These are phyloP conservation scores for Balaeniceps rex DNA, from an alignment of 2,113 vertebrate genomes.

Conservation along the genomic window DNA sequence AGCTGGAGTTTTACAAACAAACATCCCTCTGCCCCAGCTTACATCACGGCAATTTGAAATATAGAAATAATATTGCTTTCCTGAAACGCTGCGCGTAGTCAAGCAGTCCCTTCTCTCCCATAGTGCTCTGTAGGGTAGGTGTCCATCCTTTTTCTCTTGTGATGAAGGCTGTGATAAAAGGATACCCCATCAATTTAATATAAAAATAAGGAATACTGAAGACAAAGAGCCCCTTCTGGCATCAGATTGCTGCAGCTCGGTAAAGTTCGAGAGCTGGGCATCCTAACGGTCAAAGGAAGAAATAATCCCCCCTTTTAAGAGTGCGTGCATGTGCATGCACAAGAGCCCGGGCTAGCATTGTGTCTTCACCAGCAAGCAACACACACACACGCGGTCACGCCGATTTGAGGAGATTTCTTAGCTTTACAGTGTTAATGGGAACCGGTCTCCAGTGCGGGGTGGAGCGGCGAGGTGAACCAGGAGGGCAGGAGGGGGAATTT, in stretches of 20 bases:
- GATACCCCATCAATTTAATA: background rate
- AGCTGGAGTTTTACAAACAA: background rate
- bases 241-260: background rate
- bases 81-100: background rate
- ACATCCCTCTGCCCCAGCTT: no score
- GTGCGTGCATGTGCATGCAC: no score
- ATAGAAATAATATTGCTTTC: background rate
- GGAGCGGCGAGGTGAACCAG: background rate
- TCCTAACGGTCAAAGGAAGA: background rate
- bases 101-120: background rate
- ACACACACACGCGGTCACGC: background rate
- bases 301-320: background rate
- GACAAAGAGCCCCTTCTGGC: background rate
- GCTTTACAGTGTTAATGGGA: background rate
- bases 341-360: background rate
- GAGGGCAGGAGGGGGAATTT: background rate
- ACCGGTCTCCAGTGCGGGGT: background rate
- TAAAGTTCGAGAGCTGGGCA: background rate
- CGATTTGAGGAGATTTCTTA: background rate
- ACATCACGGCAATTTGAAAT: background rate
- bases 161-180: background rate
- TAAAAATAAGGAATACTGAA: background rate
- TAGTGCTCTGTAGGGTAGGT: no score
- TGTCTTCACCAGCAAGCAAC: background rate
- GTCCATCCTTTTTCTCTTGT: background rate